Base-by-base conservation (phyloP, 2,797 vertebrate genomes). In the Telmatherina bonti region DNA sequence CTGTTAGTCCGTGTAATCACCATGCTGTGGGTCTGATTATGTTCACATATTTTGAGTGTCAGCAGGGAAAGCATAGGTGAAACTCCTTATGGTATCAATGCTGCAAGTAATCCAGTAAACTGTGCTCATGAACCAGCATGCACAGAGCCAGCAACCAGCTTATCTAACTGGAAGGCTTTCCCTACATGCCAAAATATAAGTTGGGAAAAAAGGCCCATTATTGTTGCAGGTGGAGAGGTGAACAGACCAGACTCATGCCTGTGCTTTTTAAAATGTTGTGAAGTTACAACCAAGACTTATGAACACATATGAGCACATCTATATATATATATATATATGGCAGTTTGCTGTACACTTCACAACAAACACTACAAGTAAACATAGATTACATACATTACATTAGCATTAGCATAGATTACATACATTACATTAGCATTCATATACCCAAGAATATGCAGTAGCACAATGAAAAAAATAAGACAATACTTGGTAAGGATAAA, bases 151-250 rank as follows among this genome's bases (percentile, higher is more conserved):
- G 29, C 58, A 55, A 29, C 59, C 18, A 62, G 53, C 6, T 16
- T 22, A 27, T 18, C 2, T n/a, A 52, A 56, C 62, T 38, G 33
- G 24, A 55, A 54, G 20, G 11, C 26, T 64, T 65, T 64, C 33
- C 18, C 24, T 54, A 60, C 33, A 24, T 18, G 20, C 22, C 49
- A 38, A 53, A 10, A 56, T 65, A 13, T 27, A 26, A 4, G 9
- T 9, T 26, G 29, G 30, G 41, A 58, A 33, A 49, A 72, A 53
- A 31, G 15, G 7, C 10, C 12, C 43, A 22, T 61, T 33, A 27
- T 30, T 59, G 45, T 30, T 59, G 26, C 22, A 8, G 13, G 16
- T 31, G 20, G 45, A 65, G 11, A 33, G 30, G 57, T 41, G n/a
- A 24, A 35, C 29, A 9, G 33, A 53, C 24, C n/a, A 12, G 7